Evolutionary conservation across 2,888 invertebrate species (phyloP), one percentile per base, ranked within the genome.

Genomic region (Pediacus dermestoides): DNA sequence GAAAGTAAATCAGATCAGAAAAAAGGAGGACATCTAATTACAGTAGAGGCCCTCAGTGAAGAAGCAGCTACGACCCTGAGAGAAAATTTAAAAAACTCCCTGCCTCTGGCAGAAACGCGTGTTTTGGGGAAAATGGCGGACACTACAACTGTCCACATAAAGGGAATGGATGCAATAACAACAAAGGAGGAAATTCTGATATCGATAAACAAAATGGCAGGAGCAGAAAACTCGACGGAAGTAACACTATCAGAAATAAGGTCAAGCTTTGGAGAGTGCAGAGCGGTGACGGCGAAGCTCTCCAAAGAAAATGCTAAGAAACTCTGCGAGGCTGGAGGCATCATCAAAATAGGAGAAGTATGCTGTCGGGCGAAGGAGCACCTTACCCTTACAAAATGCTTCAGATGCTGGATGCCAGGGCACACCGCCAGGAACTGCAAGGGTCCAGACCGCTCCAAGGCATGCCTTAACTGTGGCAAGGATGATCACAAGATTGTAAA

Each of bases 391-490:
- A 11, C 4, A 3, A 48, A 33, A 30, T 52, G 50, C 21, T 39
- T 21, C n/a, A 48, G 37, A 30, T 53, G 45, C 32, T 50, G 44
- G 47, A 23, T 31, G 14, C 21, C 38, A 6, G 46, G 48, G 1
- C 48, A 45, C 28, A 18, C 12, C 4, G 46, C 37, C 16, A 16
- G 21, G 2, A 16, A 42, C 6, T 53, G 51, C 14, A 43, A 22
- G 10, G 48, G 44, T 4, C 44, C 42, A 1, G 42, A 53, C 14
- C 34, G 46, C 8, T 21, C 28, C 12, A 22, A 35, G 2, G 15
- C 36, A 7, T 49, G 40, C 31, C 14, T 42, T 4, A 42, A 42
- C 12, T 49, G 49, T 16, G 33, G 40, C 8, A 27, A 42, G 10
- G 38, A 32, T 10, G 47, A 36, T n/a, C 42, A n/a, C n/a, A 50